Percentiles rank a stretch among this genome's conserved stretches.
Conservation (phyloP, 2,113 vertebrate genomes). For the Potamarius usumacintae region DNA sequence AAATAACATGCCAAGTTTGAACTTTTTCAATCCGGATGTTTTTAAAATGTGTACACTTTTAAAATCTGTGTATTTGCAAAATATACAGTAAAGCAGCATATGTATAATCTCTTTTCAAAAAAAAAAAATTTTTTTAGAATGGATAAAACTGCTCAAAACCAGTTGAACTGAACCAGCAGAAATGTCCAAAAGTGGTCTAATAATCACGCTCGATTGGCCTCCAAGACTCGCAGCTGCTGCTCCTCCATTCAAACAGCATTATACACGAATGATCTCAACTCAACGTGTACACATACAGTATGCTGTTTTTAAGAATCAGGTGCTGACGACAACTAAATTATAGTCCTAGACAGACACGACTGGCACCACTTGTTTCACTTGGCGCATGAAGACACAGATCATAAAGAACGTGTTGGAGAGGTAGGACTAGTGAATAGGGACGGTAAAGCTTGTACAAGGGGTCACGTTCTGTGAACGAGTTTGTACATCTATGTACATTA, state of each 20-base stretch:
- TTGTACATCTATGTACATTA: neutral
- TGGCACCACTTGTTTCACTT: neutral
- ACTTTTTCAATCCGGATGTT: too few species aligned
- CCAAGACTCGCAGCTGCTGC: neutral
- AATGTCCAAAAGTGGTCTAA: neutral
- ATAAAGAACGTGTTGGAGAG: neutral
- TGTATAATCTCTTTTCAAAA: neutral
- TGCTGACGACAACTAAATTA: neutral
- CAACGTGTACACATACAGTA: neutral
- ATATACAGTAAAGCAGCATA: neutral
- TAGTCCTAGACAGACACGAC: neutral
- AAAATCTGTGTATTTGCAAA: too few species aligned
- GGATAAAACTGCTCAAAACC: neutral
- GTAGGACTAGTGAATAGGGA: neutral
- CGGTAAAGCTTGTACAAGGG: neutral
- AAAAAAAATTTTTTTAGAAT: neutral
- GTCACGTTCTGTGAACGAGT: neutral
- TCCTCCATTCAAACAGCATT: neutral
- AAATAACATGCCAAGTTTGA: too few species aligned
- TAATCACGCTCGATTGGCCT: neutral
- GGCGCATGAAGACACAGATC: neutral
- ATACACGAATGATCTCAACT: neutral
- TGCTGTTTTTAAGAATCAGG: neutral
- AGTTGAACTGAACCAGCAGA: neutral
- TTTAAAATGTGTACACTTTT: too few species aligned